phyloP scores from a whole-genome alignment of 2,113 vertebrate genomes.

The western clawed frog (Xenopus tropicalis) region UCB_Xtro_10.0 CM004447.2:33959501-33960000 shows the following conservation, averaged over 20 bases:
- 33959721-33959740: constrained; percentile 62
- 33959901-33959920: constrained; percentile 22
- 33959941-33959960: constrained; percentile 28
- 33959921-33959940: constrained; percentile 37
- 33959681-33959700: constrained; percentile 56
- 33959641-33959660: not conserved
- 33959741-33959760: constrained; percentile 62
- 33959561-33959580: not conserved
- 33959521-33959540: constrained; percentile 43
- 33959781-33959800: constrained; percentile 58
- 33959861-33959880: constrained; percentile 41
- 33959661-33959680: not conserved
- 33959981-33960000: constrained; percentile 34
- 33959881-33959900: constrained; percentile 31
- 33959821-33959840: constrained; percentile 39
- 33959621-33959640: not conserved
- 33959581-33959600: no score
- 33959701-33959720: constrained; percentile 63
- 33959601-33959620: not conserved
- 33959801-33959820: constrained; percentile 49
- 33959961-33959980: constrained; percentile 16
- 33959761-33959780: constrained; percentile 62
- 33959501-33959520: constrained; percentile 32
- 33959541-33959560: constrained; percentile 2
- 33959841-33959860: constrained; percentile 47